These are phyloP conservation scores for Leucophora obtusa DNA, from an alignment of 2,888 invertebrate genomes.

Conservation along the genomic window DNA sequence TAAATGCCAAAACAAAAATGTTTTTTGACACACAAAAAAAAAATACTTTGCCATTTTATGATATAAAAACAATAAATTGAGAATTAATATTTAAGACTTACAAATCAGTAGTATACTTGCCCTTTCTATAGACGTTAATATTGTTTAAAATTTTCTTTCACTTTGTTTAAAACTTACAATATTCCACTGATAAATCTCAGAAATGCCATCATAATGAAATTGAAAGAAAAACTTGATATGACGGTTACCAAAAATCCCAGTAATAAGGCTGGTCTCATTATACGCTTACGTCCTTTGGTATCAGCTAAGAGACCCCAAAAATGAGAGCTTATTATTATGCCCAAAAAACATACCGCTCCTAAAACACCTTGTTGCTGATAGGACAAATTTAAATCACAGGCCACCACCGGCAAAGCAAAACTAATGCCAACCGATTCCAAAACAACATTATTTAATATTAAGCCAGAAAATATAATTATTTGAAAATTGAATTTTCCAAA, in stretches of 20 bases:
- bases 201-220: slow-evolving; percentile 79
- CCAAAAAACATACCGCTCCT: slow-evolving; percentile 76
- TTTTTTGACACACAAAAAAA: too few relatives aligned
- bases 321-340: slow-evolving; percentile 80
- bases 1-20: too few relatives aligned
- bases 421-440: slow-evolving; percentile 79
- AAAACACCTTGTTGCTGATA: slow-evolving; percentile 77
- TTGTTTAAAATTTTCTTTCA: too few relatives aligned
- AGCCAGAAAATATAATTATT: slow-evolving; percentile 79
- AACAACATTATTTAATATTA: slow-evolving; percentile 79
- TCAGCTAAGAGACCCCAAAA: slow-evolving; percentile 81
- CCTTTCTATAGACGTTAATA: too few relatives aligned
- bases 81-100: too few relatives aligned
- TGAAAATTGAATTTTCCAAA: slow-evolving; percentile 80
- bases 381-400: slow-evolving; percentile 77
- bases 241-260: slow-evolving; percentile 78
- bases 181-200: slow-evolving; percentile 80
- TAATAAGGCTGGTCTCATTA: slow-evolving; percentile 78
- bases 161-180: slow-evolving; percentile 76
- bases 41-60: too few relatives aligned
- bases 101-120: too few relatives aligned
- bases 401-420: slow-evolving; percentile 80
- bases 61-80: too few relatives aligned
- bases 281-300: slow-evolving; percentile 79
- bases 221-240: slow-evolving; percentile 79